These are phyloP conservation scores for Globodera rostochiensis DNA, from an alignment of 1,140 invertebrate species.

Conservation along the genomic window DNA sequence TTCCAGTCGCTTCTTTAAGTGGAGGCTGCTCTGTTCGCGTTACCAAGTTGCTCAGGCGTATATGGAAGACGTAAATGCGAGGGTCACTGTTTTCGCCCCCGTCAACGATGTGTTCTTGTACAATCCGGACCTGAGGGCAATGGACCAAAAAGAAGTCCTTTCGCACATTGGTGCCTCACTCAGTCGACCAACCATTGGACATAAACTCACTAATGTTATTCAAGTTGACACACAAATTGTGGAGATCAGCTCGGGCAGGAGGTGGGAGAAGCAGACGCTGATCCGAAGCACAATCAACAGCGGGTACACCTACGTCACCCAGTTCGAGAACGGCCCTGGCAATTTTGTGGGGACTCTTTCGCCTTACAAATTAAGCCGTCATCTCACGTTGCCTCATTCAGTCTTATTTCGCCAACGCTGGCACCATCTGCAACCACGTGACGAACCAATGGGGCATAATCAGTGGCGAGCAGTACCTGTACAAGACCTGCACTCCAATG, in stretches of 20 bases:
- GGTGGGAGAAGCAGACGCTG: slow-evolving; percentile 64
- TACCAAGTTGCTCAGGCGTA: slow-evolving; percentile 62
- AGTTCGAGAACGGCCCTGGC: slow-evolving; percentile 66
- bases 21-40: slow-evolving; percentile 58
- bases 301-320: slow-evolving; percentile 64
- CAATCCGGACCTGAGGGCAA: slow-evolving; percentile 63
- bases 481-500: slow-evolving; percentile 63
- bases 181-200: background rate
- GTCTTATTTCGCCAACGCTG: slow-evolving; percentile 64
- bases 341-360: slow-evolving; percentile 57
- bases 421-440: slow-evolving; percentile 61
- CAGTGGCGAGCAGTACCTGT: slow-evolving; percentile 64
- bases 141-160: slow-evolving; percentile 63
- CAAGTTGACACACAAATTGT: slow-evolving; percentile 62
- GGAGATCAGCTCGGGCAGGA: slow-evolving; percentile 54
- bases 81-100: slow-evolving; percentile 64
- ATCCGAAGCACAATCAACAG: slow-evolving; percentile 64
- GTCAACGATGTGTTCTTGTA: slow-evolving; percentile 66
- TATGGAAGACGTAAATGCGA: slow-evolving; percentile 64
- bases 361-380: too few relatives aligned
- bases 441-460: slow-evolving; percentile 66
- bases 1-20: slow-evolving; percentile 44
- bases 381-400: slow-evolving; percentile 24
- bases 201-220: slow-evolving; percentile 19
- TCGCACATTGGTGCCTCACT: slow-evolving; percentile 53